Evolutionary conservation across 2,888 invertebrate species (phyloP).

Genomic region (Sabatieria punctata): DNA sequence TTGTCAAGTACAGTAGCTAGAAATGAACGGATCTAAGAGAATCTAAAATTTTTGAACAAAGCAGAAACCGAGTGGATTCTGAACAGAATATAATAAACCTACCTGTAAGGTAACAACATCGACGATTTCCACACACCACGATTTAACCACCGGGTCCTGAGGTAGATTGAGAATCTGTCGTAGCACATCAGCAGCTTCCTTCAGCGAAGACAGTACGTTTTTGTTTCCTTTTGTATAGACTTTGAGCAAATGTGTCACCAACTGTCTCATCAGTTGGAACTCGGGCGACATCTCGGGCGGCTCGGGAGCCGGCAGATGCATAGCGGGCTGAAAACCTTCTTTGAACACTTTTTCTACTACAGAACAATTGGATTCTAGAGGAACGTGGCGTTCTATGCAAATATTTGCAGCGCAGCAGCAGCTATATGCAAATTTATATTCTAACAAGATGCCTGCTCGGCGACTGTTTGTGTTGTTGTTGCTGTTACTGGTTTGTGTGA

Average conservation of each 20-base stretch:
- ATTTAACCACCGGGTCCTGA: slow-evolving; percentile 19
- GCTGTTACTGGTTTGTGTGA: too few relatives aligned
- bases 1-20: too few relatives aligned
- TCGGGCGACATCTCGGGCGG: slow-evolving; percentile 1
- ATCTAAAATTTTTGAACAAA: too few relatives aligned
- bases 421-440: background rate
- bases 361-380: too few relatives aligned
- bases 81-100: too few relatives aligned
- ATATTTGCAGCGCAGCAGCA: background rate
- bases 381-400: too few relatives aligned
- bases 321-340: too few relatives aligned
- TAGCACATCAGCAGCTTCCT: slow-evolving; percentile 19
- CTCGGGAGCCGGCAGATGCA: background rate
- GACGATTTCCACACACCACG: slow-evolving; percentile 26
- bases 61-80: too few relatives aligned
- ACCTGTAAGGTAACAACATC: slow-evolving; percentile 21
- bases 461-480: too few relatives aligned
- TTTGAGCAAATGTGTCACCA: background rate
- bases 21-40: too few relatives aligned
- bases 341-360: background rate
- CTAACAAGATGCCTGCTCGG: too few relatives aligned
- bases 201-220: background rate
- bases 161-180: slow-evolving; percentile 27
- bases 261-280: background rate
- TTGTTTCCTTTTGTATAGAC: background rate